Conservation (phyloP, 2,797 vertebrate species). For the Falco berigora region DNA sequence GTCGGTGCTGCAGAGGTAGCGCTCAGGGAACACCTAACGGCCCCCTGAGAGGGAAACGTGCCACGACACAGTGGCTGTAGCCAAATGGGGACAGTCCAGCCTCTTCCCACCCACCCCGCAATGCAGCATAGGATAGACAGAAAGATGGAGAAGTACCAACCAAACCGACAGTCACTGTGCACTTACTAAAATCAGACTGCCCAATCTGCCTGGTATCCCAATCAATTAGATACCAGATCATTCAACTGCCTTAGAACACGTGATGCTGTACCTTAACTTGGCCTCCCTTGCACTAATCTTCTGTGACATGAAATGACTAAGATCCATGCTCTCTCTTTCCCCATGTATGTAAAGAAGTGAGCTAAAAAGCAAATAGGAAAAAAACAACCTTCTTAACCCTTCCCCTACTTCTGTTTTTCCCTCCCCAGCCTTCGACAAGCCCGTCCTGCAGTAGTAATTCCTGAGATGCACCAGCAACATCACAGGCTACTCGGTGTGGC, state of each 20-base stretch:
- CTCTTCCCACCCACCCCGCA: not conserved
- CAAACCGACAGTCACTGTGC: not conserved
- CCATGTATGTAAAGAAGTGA: not conserved
- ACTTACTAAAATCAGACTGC: not conserved
- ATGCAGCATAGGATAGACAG: not conserved
- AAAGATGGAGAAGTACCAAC: not conserved
- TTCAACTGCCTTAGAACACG: not conserved
- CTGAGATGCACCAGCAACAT: not conserved
- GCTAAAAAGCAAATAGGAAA: not conserved
- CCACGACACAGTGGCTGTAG: rapidly evolving
- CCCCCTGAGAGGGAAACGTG: not conserved
- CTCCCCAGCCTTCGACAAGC: not conserved
- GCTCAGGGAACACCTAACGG: not conserved
- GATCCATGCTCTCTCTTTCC: not conserved
- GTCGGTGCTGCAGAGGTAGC: not conserved
- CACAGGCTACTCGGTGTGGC: not conserved
- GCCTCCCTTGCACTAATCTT: not conserved
- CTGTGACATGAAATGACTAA: not conserved
- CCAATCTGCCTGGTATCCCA: not conserved
- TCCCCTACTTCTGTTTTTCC: not conserved
- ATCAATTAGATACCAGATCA: not conserved
- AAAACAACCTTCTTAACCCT: not conserved
- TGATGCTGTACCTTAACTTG: not conserved
- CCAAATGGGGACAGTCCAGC: not conserved
- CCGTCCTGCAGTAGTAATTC: not conserved